Evolutionary conservation across 2,797 vertebrate species (phyloP).

Genomic region (Eutrigla gurnardus): DNA sequence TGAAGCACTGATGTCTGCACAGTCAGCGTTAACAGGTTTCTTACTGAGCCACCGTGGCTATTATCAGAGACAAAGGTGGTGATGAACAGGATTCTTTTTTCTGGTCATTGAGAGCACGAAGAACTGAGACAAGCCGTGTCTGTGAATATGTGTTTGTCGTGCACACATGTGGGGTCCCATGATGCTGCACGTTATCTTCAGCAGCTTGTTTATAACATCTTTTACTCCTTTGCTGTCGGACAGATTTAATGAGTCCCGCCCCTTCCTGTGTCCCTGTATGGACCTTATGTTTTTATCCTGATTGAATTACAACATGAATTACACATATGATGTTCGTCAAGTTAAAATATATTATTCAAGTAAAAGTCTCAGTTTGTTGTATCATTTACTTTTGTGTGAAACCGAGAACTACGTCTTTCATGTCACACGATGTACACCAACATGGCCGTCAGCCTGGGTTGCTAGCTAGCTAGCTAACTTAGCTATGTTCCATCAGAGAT

Average conservation of each 20-base stretch:
- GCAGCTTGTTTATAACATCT: not conserved
- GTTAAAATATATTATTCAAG: no score
- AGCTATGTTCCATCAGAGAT: no score
- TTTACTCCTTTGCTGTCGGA: not conserved
- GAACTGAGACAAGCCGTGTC: not conserved
- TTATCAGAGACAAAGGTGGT: conserved; percentile 14
- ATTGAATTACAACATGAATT: no score
- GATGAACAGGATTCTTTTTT: not conserved
- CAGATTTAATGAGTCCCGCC: not conserved
- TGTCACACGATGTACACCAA: no score
- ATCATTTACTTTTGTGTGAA: no score
- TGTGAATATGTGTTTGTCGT: not conserved
- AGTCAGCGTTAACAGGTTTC: conserved; percentile 15
- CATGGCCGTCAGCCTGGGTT: no score
- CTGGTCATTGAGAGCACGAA: conserved; percentile 4
- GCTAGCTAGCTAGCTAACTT: no score
- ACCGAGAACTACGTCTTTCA: no score
- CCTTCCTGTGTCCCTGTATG: no score
- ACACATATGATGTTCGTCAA: no score
- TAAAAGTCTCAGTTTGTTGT: no score
- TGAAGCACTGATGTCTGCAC: not conserved
- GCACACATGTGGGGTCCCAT: not conserved
- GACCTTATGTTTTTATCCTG: no score
- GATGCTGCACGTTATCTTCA: not conserved
- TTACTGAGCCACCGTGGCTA: conserved; percentile 9